Conservation (phyloP, 2,888 invertebrate genomes). For the Cheilosia grossa region DNA sequence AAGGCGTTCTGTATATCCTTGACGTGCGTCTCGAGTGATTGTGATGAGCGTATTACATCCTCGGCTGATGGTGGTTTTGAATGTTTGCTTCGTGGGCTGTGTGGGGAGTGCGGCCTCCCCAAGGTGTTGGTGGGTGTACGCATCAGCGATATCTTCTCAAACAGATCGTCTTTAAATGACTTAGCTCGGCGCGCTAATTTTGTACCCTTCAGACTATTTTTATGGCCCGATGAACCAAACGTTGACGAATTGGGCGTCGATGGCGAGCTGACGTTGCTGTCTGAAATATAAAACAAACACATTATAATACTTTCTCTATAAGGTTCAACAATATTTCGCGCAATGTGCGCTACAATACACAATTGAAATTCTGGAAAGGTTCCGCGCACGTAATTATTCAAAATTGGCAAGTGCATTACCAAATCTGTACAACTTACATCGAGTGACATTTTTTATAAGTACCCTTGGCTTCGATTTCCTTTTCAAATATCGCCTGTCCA, state of each 20-base stretch:
- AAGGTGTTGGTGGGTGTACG: slow-evolving; percentile 88
- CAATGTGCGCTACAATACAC: slow-evolving; percentile 23
- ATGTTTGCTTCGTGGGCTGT: slow-evolving; percentile 86
- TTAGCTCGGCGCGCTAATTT: slow-evolving; percentile 94
- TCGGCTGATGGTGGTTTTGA: slow-evolving; percentile 82
- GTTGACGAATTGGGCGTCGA: slow-evolving; percentile 80
- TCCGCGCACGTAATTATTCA: slow-evolving; percentile 36
- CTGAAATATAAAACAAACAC: slow-evolving; percentile 74
- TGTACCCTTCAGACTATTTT: slow-evolving; percentile 91
- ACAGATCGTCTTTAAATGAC: slow-evolving; percentile 96
- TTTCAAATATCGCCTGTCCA: slow-evolving; percentile 69
- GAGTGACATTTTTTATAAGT: slow-evolving; percentile 79
- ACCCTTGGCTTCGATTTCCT: slow-evolving; percentile 76
- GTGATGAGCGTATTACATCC: slow-evolving; percentile 87
- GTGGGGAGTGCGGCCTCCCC: slow-evolving; percentile 86
- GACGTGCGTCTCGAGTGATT: slow-evolving; percentile 90
- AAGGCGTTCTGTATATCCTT: slow-evolving; percentile 90
- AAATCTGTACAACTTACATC: slow-evolving; percentile 79
- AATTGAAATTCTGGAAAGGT: slow-evolving; percentile 54
- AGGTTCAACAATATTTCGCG: slow-evolving; percentile 9
- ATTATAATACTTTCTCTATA: slow-evolving; percentile 58
- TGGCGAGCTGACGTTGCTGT: slow-evolving; percentile 82
- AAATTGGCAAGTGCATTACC: slow-evolving; percentile 47
- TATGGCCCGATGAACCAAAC: slow-evolving; percentile 85
- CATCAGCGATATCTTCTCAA: slow-evolving; percentile 95